Evolutionary conservation across 2,888 invertebrate species (phyloP).

Genomic region (Nasonia oneida): DNA sequence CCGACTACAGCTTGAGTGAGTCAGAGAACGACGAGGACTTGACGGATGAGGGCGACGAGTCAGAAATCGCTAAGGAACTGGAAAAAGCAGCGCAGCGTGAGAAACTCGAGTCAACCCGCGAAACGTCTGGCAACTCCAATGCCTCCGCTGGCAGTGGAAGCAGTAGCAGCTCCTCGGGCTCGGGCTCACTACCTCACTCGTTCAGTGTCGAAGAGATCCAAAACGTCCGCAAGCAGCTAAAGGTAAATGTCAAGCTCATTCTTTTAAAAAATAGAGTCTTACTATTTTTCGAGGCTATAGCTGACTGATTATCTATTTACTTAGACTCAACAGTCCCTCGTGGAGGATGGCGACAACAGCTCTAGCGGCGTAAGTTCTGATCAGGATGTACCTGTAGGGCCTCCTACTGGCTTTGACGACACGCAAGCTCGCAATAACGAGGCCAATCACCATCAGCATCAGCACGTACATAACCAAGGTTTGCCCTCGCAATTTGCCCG

Average conservation of each 20-base stretch:
- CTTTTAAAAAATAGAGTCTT: background rate
- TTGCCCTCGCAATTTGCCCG: background rate
- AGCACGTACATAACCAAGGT: slow-evolving; percentile 53
- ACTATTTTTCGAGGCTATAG: background rate
- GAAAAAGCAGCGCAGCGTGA: slow-evolving; percentile 80
- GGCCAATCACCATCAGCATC: slow-evolving; percentile 72
- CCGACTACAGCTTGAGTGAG: slow-evolving; percentile 94
- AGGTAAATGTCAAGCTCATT: slow-evolving; percentile 72
- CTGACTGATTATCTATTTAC: background rate
- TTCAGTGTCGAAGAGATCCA: slow-evolving; percentile 94
- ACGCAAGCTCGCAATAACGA: slow-evolving; percentile 75
- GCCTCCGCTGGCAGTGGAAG: slow-evolving; percentile 76
- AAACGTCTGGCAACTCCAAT: slow-evolving; percentile 79
- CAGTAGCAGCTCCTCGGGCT: slow-evolving; percentile 85
- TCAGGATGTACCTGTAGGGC: slow-evolving; percentile 85
- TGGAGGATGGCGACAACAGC: slow-evolving; percentile 92
- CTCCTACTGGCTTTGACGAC: slow-evolving; percentile 80
- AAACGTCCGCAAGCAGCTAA: slow-evolving; percentile 90
- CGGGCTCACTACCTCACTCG: slow-evolving; percentile 90
- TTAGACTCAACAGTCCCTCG: slow-evolving; percentile 78
- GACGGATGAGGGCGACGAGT: slow-evolving; percentile 81
- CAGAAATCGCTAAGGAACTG: slow-evolving; percentile 81
- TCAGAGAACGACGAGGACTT: slow-evolving; percentile 88
- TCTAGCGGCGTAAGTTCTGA: slow-evolving; percentile 94
- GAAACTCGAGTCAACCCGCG: slow-evolving; percentile 78